Percentiles rank a stretch among this genome's conserved stretches.
These are phyloP conservation scores for Acipenser oxyrinchus DNA, from an alignment of 2,797 vertebrate species.

Conservation along the genomic window DNA sequence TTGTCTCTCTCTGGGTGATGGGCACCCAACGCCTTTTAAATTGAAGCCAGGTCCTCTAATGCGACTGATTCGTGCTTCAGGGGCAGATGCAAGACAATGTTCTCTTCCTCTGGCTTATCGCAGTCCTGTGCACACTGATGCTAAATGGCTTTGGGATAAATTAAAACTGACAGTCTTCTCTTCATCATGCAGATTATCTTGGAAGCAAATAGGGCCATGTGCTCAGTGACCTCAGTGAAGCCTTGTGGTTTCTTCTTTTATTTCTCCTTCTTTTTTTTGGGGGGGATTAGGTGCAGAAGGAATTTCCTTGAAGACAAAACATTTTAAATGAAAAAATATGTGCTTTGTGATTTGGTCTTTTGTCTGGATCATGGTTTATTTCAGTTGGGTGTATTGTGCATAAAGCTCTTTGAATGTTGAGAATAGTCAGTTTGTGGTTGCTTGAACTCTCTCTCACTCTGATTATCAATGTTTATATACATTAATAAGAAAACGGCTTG, in stretches of 20 bases:
- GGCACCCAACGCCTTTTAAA: constrained; percentile 31
- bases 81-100: constrained; percentile 20
- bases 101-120: constrained; percentile 31
- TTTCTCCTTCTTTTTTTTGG: constrained; percentile 25
- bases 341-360: constrained; percentile 18
- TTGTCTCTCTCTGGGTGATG: constrained; percentile 33
- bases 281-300: constrained; percentile 45
- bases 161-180: constrained; percentile 35
- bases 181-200: constrained; percentile 45
- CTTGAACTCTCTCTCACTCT: background rate
- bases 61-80: constrained; percentile 31
- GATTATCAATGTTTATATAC: background rate
- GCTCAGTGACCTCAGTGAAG: constrained; percentile 49
- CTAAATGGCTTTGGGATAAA: constrained; percentile 36
- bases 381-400: constrained; percentile 2
- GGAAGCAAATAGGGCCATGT: constrained; percentile 47
- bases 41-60: constrained; percentile 39
- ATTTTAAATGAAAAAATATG: constrained; percentile 48
- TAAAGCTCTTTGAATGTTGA: background rate
- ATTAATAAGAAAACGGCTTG: no score
- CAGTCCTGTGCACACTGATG: constrained; percentile 36
- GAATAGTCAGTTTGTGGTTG: background rate
- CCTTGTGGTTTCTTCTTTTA: constrained; percentile 49
- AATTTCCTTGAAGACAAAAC: constrained; percentile 47
- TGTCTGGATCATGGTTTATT: background rate